Conservation (phyloP, 2,797 vertebrate genomes). For the Poeciliopsis infans region DNA sequence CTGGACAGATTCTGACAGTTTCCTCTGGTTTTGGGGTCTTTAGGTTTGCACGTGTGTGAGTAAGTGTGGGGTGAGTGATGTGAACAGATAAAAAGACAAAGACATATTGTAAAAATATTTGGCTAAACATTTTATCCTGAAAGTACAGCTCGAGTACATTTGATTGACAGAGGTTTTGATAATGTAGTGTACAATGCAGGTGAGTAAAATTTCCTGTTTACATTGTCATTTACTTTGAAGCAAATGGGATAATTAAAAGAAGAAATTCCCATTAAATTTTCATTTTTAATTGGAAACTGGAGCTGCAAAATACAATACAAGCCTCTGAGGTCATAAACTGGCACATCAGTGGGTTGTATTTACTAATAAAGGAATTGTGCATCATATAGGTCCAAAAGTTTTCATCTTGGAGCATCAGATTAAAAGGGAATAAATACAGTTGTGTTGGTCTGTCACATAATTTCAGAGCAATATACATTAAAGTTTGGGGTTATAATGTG, state of each 20-base stretch:
- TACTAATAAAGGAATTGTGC: not conserved
- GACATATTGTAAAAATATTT: not conserved
- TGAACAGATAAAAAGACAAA: not conserved
- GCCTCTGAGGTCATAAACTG: not conserved
- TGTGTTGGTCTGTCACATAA: not conserved
- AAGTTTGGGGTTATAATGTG: not conserved
- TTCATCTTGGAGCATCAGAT: not conserved
- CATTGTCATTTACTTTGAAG: not conserved
- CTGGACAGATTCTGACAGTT: conserved; percentile 85
- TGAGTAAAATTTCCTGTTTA: not conserved
- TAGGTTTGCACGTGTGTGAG: not conserved
- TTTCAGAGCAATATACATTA: not conserved
- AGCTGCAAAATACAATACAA: not conserved
- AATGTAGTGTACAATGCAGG: not conserved
- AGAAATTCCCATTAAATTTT: not conserved
- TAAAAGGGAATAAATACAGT: not conserved
- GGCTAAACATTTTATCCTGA: not conserved
- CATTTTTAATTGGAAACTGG: not conserved
- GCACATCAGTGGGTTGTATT: not conserved
- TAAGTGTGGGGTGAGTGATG: not conserved
- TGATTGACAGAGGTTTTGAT: not conserved
- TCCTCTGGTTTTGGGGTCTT: conserved; percentile 87
- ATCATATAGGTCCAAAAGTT: not conserved
- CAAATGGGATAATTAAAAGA: not conserved
- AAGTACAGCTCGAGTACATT: not conserved